phyloP scores from a whole-genome alignment of 2,797 vertebrate species.

The Centroberyx gerrardi region DNA sequence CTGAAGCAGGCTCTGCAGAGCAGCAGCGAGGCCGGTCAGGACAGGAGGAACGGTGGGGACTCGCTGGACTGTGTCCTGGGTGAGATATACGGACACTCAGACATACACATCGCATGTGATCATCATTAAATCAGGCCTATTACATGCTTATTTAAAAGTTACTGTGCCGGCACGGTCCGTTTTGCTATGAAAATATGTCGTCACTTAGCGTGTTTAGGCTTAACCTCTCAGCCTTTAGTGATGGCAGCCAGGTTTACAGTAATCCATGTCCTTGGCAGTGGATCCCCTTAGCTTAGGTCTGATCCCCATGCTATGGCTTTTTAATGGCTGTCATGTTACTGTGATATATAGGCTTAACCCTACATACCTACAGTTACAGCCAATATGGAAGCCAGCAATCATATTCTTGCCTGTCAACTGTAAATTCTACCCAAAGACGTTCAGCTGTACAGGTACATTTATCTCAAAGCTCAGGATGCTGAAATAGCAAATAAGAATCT shows the following conservation, averaged over 20 bases:
- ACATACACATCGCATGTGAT: neutral
- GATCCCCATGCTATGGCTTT: slow-evolving; percentile 32
- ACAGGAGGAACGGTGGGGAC: slow-evolving; percentile 90
- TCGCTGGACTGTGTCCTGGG: slow-evolving; percentile 84
- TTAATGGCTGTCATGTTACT: slow-evolving; percentile 45
- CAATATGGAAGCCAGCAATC: neutral
- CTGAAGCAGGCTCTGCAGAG: slow-evolving; percentile 94
- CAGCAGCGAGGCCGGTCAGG: slow-evolving; percentile 88
- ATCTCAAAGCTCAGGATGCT: slow-evolving; percentile 1
- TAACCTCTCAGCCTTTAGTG: slow-evolving; percentile 14
- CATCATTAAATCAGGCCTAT: neutral
- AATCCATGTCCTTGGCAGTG: slow-evolving; percentile 11
- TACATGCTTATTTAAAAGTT: slow-evolving; percentile 13
- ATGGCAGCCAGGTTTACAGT: slow-evolving; percentile 16
- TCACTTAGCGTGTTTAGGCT: slow-evolving; percentile 19
- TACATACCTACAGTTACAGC: neutral
- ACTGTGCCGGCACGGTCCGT: slow-evolving; percentile 18
- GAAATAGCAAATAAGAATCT: neutral
- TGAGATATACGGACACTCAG: slow-evolving; percentile 47
- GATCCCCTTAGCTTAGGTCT: slow-evolving; percentile 9
- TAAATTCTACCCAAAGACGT: slow-evolving; percentile 4
- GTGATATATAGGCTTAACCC: slow-evolving; percentile 2
- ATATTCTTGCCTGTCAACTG: neutral
- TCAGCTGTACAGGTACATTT: neutral
- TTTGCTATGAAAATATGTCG: slow-evolving; percentile 21